These are phyloP conservation scores for Drosophila niveifrons DNA, from an alignment of 2,888 invertebrate species.

Conservation along the genomic window DNA sequence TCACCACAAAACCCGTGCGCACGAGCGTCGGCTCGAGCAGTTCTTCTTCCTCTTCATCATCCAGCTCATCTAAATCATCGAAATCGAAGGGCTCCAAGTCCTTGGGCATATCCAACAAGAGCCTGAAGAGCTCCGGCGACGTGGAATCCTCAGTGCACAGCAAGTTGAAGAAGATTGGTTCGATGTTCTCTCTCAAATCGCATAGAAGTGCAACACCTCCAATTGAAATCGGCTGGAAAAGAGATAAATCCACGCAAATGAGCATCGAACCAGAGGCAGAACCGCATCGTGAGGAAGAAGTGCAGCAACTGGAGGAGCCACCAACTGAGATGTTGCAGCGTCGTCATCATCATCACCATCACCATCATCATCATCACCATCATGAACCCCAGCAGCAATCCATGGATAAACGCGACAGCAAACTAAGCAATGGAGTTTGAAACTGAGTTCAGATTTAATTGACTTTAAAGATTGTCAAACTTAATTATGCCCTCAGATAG, in stretches of 20 bases:
- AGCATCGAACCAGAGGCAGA: constrained; percentile 27
- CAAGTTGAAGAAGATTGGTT: constrained; percentile 82
- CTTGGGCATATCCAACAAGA: constrained; percentile 71
- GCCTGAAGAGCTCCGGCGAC: constrained; percentile 72
- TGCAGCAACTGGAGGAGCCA: constrained; percentile 11
- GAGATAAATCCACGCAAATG: constrained; percentile 72
- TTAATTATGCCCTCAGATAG: background rate
- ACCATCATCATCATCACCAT: constrained; percentile 45
- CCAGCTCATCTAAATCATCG: constrained; percentile 44
- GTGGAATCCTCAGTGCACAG: constrained; percentile 76
- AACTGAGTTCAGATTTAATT: background rate
- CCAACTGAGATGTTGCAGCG: constrained; percentile 30
- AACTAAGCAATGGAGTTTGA: constrained; percentile 61
- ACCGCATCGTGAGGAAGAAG: background rate
- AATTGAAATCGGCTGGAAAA: constrained; percentile 55
- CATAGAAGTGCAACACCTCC: constrained; percentile 56
- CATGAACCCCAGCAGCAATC: constrained; percentile 29
- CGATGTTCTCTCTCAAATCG: constrained; percentile 83
- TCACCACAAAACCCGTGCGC: constrained; percentile 90
- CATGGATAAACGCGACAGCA: constrained; percentile 44
- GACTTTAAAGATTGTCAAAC: background rate
- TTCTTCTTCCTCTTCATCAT: constrained; percentile 63
- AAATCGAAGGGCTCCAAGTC: constrained; percentile 68
- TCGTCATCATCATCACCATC: constrained; percentile 65
- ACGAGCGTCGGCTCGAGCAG: constrained; percentile 74